Percentiles rank a stretch among this genome's conserved stretches.
phyloP scores from a whole-genome alignment of 2,888 invertebrate species.

The Melanophora roralis region DNA sequence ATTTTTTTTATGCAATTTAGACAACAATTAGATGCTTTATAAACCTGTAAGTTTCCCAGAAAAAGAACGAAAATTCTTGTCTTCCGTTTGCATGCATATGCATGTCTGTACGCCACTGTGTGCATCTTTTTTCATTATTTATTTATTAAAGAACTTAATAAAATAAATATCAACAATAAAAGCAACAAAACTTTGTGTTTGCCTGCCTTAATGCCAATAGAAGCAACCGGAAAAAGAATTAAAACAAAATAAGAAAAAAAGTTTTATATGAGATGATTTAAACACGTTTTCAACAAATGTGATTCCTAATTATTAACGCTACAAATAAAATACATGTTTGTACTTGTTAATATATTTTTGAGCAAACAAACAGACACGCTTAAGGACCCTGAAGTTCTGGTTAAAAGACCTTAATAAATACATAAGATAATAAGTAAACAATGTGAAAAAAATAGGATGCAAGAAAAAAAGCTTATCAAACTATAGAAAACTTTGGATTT shows the following conservation, averaged over 20 bases:
- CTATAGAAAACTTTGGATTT: too few relatives aligned
- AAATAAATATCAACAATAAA: conserved; percentile 7
- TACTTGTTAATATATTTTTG: not conserved
- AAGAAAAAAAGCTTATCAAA: too few relatives aligned
- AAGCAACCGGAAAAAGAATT: not conserved
- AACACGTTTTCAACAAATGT: conserved; percentile 30
- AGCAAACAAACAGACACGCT: not conserved
- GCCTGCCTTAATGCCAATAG: not conserved
- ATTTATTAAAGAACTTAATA: not conserved
- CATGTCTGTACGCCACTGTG: too few relatives aligned
- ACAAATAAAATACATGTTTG: not conserved
- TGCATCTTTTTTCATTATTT: too few relatives aligned
- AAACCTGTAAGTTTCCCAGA: too few relatives aligned
- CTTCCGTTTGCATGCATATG: too few relatives aligned
- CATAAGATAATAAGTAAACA: too few relatives aligned
- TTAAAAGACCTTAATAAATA: too few relatives aligned
- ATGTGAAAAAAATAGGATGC: too few relatives aligned
- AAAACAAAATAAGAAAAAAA: not conserved
- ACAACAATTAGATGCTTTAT: too few relatives aligned
- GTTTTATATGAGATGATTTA: not conserved
- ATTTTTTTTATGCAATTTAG: too few relatives aligned
- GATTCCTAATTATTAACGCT: conserved; percentile 27
- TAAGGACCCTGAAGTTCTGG: not conserved
- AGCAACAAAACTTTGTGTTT: not conserved
- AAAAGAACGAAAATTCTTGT: too few relatives aligned